Evolutionary conservation across 2,888 invertebrate species (phyloP).

Genomic region (Ephialtes manifestator): DNA sequence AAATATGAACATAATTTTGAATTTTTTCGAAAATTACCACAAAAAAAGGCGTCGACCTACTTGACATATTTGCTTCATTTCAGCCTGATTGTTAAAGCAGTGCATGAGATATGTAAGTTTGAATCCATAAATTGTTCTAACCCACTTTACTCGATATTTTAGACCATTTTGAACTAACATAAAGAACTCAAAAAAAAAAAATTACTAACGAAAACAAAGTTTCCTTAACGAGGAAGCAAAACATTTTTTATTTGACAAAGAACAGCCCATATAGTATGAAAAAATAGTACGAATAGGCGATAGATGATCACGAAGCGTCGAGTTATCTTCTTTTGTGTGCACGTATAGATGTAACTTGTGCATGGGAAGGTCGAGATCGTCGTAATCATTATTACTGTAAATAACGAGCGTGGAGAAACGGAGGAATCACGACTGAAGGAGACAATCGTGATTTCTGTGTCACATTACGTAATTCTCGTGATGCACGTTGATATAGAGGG

Average conservation of each 20-base stretch:
- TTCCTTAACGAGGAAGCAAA: no score
- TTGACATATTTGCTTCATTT: no score
- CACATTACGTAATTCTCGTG: conserved; percentile 70
- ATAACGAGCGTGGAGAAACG: conserved; percentile 39
- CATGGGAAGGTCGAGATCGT: conserved; percentile 66
- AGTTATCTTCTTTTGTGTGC: background rate
- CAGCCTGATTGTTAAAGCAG: no score
- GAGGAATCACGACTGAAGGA: conserved; percentile 47
- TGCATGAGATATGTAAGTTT: background rate
- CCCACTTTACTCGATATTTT: no score
- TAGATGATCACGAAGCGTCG: conserved; percentile 25
- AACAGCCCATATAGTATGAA: background rate
- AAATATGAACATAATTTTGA: no score
- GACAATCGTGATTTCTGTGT: conserved; percentile 75
- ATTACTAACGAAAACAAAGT: no score
- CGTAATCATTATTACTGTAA: conserved; percentile 57
- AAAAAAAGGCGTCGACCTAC: no score
- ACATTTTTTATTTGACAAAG: background rate
- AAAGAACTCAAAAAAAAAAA: no score
- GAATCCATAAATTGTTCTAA: no score
- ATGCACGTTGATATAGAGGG: conserved; percentile 42
- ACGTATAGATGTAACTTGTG: conserved; percentile 22
- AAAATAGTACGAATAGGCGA: conserved; percentile 16
- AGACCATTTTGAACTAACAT: no score
- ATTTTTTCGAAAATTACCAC: no score